These are phyloP conservation scores for Sclerurus mexicanus DNA, from an alignment of 2,113 vertebrate species.

Conservation along the genomic window DNA sequence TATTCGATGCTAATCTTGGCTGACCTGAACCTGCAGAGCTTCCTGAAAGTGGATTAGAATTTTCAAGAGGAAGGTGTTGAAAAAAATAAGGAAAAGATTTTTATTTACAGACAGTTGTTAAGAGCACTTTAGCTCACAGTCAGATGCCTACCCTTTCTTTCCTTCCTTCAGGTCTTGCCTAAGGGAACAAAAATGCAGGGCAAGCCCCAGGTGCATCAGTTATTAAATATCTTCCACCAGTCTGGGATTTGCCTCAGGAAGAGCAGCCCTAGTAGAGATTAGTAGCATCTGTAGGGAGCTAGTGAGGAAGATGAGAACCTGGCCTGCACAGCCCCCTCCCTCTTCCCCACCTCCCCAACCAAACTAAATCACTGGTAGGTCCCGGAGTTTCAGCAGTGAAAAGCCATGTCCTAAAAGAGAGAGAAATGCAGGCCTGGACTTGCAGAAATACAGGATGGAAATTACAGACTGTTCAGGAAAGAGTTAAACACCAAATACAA, in stretches of 20 bases:
- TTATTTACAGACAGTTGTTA: neutral
- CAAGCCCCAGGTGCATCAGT: neutral
- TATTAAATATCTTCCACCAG: neutral
- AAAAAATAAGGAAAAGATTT: neutral
- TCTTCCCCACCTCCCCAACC: rapidly evolving
- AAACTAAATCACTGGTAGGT: neutral
- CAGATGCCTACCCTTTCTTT: neutral
- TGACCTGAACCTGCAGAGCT: neutral
- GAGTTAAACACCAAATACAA: neutral
- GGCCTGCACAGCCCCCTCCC: neutral
- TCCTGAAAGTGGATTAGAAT: neutral
- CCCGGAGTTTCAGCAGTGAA: neutral
- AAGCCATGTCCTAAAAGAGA: neutral
- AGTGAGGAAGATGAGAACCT: neutral
- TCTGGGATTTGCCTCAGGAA: neutral
- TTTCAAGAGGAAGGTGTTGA: neutral
- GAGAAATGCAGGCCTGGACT: neutral
- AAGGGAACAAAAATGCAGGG: neutral
- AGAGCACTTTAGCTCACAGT: neutral
- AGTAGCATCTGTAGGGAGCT: neutral
- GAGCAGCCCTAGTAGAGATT: neutral
- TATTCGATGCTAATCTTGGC: neutral
- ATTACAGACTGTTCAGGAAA: neutral
- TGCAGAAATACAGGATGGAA: neutral
- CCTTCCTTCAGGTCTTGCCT: neutral